phyloP scores from a whole-genome alignment of 2,113 vertebrate species.

The Hemiprocne comata region DNA sequence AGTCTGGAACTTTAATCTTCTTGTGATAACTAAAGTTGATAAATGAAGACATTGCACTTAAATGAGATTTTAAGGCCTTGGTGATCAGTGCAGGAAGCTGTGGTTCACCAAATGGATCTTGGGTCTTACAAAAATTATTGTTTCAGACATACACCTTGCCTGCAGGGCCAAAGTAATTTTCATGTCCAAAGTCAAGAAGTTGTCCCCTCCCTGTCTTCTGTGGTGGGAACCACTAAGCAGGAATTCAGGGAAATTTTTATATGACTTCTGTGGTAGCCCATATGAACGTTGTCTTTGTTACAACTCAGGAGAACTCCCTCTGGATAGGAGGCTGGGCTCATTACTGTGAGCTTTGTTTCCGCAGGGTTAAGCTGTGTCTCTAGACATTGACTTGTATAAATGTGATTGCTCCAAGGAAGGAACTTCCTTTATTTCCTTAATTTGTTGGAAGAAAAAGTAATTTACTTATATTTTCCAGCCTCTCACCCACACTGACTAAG shows the following conservation, averaged over 20 bases:
- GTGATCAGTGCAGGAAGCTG: neutral
- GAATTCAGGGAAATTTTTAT: neutral
- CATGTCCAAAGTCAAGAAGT: neutral
- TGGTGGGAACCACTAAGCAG: neutral
- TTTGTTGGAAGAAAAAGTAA: conserved; percentile 30
- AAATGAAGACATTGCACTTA: neutral
- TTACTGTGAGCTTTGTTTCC: neutral
- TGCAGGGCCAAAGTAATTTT: neutral
- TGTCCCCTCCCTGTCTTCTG: neutral
- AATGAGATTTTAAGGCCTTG: neutral
- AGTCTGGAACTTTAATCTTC: neutral
- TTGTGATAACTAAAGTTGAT: neutral
- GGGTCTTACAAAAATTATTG: neutral
- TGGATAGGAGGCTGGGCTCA: neutral
- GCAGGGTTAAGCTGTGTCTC: neutral
- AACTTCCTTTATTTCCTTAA: conserved; percentile 17
- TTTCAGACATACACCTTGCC: neutral
- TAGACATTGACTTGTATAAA: neutral
- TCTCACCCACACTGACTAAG: neutral
- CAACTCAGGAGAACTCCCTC: neutral
- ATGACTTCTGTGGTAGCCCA: neutral
- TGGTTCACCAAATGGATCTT: neutral
- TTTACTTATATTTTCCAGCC: conserved; percentile 15
- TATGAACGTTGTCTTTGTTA: neutral
- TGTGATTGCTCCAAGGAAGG: conserved; percentile 1